phyloP scores from a whole-genome alignment of 92 coral and sea anemone genomes.

The Heliopora coerulea region DNA sequence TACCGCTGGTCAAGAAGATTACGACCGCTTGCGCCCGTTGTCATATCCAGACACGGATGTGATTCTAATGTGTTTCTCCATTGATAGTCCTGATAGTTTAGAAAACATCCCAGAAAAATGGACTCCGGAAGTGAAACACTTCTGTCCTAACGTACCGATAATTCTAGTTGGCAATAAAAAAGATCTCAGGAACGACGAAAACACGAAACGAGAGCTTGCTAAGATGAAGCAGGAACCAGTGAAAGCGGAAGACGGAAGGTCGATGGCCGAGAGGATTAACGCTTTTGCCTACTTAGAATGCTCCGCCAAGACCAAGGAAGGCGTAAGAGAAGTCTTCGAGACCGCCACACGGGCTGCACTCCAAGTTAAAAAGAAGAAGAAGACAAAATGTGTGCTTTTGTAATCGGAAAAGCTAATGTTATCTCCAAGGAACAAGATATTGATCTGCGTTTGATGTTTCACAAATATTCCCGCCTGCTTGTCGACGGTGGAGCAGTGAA shows the following conservation, averaged over 20 bases:
- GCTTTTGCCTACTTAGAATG: slow-evolving; percentile 89
- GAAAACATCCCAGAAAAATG: slow-evolving; percentile 98
- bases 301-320: slow-evolving; percentile 96
- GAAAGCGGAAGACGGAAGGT: slow-evolving; percentile 71
- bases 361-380: slow-evolving; percentile 73
- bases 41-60: slow-evolving; percentile 97
- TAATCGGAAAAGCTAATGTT: slow-evolving; percentile 31
- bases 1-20: slow-evolving; percentile 96
- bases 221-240: slow-evolving; percentile 99
- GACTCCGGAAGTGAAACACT: slow-evolving; percentile 98
- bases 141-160: slow-evolving; percentile 98
- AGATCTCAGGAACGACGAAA: slow-evolving; percentile 91
- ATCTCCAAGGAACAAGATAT: background rate
- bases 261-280: slow-evolving; percentile 71
- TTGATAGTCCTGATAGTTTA: slow-evolving; percentile 97
- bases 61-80: slow-evolving; percentile 92
- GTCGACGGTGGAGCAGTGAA: background rate
- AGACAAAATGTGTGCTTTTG: slow-evolving; percentile 69
- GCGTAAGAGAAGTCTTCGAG: slow-evolving; percentile 83
- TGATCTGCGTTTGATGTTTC: background rate
- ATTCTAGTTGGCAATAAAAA: slow-evolving; percentile 96
- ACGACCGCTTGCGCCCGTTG: slow-evolving; percentile 91
- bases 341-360: slow-evolving; percentile 90
- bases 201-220: slow-evolving; percentile 80
- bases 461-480: background rate